Evolutionary conservation across 2,888 invertebrate species (phyloP).

Genomic region (Tetranychus truncatus): DNA sequence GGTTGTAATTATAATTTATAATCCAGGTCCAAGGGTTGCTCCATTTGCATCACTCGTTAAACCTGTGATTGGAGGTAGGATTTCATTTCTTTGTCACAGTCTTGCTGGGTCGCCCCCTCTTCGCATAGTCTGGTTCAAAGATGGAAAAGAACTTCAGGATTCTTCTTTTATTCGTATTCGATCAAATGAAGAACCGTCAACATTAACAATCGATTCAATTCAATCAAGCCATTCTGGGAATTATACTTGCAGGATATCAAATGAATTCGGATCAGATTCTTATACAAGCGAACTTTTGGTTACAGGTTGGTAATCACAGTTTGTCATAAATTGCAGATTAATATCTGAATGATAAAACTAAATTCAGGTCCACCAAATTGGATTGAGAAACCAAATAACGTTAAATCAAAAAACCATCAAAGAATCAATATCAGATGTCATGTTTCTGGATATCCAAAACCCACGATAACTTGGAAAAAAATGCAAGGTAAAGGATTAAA

Average conservation of each 20-base stretch:
- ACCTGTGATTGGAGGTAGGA: not conserved
- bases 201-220: slow-evolving; percentile 23
- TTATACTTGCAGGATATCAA: slow-evolving; percentile 26
- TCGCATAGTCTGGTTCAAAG: not conserved
- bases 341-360: too few relatives aligned
- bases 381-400: not conserved
- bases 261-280: not conserved
- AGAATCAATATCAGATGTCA: not conserved
- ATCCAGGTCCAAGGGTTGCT: not conserved
- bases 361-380: not conserved
- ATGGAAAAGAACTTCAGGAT: not conserved
- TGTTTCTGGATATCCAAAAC: not conserved
- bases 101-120: not conserved
- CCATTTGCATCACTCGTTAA: not conserved
- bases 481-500: not conserved
- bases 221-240: slow-evolving; percentile 26
- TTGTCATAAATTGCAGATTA: not conserved
- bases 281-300: not conserved
- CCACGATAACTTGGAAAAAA: not conserved
- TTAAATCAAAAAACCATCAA: slow-evolving; percentile 5
- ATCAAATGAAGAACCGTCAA: slow-evolving; percentile 14
- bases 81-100: not conserved
- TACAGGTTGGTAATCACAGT: not conserved
- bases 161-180: not conserved
- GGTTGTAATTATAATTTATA: not conserved